Conservation (phyloP, 2,113 vertebrate genomes). For the Chelonoidis abingdonii region DNA sequence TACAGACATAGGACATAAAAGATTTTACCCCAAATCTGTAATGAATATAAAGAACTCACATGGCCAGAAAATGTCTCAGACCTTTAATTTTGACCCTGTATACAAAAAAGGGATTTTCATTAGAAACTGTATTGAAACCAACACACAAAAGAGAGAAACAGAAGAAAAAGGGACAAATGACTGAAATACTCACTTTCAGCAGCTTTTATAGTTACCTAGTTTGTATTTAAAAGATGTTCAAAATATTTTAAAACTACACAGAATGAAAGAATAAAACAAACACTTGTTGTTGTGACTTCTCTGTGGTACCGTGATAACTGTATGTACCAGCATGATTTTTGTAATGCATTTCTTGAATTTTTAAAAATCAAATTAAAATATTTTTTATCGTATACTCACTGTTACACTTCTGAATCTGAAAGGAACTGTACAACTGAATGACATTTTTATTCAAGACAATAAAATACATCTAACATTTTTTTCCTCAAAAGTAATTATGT, state of each 20-base stretch:
- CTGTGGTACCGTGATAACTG: background rate
- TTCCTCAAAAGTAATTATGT: background rate
- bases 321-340: background rate
- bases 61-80: background rate
- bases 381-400: background rate
- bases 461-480: background rate
- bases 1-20: background rate
- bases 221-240: background rate
- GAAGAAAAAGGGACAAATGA: background rate
- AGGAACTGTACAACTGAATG: background rate
- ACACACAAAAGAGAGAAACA: background rate
- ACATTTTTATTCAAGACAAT: background rate
- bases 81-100: background rate
- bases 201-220: background rate
- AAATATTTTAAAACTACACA: background rate
- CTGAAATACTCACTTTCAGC: background rate
- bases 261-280: background rate
- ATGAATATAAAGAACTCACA: background rate
- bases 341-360: background rate
- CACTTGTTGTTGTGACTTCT: background rate
- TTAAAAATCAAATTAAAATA: too few relatives aligned
- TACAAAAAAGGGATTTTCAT: background rate
- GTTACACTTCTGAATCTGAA: background rate
- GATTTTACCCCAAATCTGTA: background rate
- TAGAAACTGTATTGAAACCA: background rate